A percentile compares a stretch with the other conserved stretches of the same genome.
Conservation (phyloP, 2,113 vertebrate genomes). For the Tamias sibiricus region DNA sequence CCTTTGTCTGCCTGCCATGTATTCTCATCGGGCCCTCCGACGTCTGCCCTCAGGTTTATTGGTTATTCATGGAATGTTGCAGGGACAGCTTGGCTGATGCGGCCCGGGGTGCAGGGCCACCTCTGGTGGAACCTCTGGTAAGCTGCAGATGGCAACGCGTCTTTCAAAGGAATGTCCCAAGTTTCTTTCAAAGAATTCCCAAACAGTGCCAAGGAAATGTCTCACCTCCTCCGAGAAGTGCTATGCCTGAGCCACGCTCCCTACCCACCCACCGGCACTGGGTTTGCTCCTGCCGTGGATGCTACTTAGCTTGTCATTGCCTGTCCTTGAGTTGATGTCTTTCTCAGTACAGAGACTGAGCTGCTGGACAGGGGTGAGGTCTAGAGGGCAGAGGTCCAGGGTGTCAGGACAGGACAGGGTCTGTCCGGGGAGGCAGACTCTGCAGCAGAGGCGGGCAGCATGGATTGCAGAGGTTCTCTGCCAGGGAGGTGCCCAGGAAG, state of each 20-base stretch:
- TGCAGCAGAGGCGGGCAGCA: no score
- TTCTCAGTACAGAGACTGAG: no score
- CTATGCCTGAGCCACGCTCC: not conserved
- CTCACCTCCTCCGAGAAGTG: conserved; percentile 15
- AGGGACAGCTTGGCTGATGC: no score
- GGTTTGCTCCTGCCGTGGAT: not conserved
- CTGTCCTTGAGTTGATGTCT: not conserved
- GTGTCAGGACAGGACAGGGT: not conserved
- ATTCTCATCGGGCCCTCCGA: no score
- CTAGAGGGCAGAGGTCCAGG: not conserved
- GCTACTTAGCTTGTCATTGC: not conserved
- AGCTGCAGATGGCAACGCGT: not conserved
- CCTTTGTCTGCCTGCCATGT: no score
- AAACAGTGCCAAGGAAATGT: not conserved
- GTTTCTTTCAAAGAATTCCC: not conserved
- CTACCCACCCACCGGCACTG: not conserved
- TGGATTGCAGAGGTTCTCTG: not conserved
- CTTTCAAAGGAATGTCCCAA: not conserved
- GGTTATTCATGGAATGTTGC: no score
- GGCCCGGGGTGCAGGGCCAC: no score
- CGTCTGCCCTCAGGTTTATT: no score
- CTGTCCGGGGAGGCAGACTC: not conserved
- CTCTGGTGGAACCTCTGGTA: not conserved
- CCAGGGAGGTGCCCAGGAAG: no score
- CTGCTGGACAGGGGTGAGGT: not conserved